Conservation (phyloP, 2,888 invertebrate species). For the Acleris laterana region DNA sequence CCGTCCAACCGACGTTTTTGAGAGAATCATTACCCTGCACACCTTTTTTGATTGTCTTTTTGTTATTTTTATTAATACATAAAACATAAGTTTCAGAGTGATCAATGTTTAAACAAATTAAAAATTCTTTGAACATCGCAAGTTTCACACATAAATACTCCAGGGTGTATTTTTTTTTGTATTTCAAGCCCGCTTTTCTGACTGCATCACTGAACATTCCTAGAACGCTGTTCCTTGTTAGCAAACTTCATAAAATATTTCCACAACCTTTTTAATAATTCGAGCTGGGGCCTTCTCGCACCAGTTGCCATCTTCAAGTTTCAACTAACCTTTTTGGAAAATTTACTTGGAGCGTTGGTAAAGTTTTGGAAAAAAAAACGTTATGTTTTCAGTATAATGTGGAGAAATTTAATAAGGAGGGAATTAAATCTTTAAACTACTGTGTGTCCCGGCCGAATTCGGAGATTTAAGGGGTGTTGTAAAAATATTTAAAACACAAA, state of each 20-base stretch:
- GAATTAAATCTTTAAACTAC: too few species aligned
- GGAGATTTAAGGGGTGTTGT: too few species aligned
- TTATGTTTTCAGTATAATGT: not conserved
- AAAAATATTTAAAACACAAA: too few species aligned
- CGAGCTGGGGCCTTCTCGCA: not conserved
- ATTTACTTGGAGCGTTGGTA: not conserved
- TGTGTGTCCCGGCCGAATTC: too few species aligned
- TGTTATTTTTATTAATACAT: too few species aligned
- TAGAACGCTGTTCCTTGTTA: conserved; percentile 8
- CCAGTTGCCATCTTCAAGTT: not conserved
- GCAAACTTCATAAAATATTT: conserved; percentile 9
- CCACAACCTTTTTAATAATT: conserved; percentile 11
- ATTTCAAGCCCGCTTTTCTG: not conserved
- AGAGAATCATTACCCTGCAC: too few species aligned
- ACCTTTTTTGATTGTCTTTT: too few species aligned
- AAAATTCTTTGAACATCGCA: not conserved
- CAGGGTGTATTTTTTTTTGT: not conserved
- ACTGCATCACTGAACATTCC: conserved; percentile 6
- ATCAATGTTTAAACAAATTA: too few species aligned
- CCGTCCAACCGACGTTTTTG: too few species aligned
- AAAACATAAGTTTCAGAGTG: too few species aligned
- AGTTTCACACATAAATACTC: not conserved
- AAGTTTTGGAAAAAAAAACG: not conserved
- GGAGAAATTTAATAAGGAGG: too few species aligned
- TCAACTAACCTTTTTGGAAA: not conserved